These are phyloP conservation scores for Huso huso DNA, from an alignment of 2,797 vertebrate species.

Conservation along the genomic window DNA sequence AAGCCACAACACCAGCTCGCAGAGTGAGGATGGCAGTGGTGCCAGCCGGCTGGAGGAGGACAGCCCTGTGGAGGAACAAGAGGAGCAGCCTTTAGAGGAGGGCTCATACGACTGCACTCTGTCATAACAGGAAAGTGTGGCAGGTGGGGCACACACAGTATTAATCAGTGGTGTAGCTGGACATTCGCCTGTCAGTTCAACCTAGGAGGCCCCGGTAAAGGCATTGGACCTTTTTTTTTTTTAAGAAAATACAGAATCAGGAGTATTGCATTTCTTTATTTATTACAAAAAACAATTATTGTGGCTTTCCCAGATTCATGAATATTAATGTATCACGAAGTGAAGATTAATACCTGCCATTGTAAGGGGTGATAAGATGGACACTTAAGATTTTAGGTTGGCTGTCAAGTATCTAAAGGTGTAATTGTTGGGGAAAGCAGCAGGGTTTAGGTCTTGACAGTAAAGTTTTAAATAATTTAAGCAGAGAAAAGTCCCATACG, in stretches of 20 bases:
- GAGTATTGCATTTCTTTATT: no score
- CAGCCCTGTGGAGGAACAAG: conserved; percentile 53
- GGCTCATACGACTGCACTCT: conserved; percentile 83
- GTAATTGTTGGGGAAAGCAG: no score
- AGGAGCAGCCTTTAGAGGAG: conserved; percentile 71
- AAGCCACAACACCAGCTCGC: conserved; percentile 54
- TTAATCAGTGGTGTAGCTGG: background rate
- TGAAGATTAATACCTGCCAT: no score
- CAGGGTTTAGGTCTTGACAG: no score
- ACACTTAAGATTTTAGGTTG: no score
- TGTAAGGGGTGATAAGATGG: no score
- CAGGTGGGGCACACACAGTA: background rate
- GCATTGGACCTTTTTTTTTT: background rate
- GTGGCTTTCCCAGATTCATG: no score
- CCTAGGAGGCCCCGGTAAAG: background rate
- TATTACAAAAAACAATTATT: background rate
- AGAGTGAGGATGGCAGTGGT: conserved; percentile 51
- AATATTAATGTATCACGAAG: no score
- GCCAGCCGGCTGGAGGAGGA: conserved; percentile 58
- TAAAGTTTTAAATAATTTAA: no score
- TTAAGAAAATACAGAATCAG: background rate
- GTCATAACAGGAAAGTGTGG: conserved; percentile 58
- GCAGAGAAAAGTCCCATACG: no score
- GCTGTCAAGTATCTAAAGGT: no score
- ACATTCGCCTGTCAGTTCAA: background rate